Conservation (phyloP, 2,113 vertebrate species). For the Genyomyrus donnyi region DNA sequence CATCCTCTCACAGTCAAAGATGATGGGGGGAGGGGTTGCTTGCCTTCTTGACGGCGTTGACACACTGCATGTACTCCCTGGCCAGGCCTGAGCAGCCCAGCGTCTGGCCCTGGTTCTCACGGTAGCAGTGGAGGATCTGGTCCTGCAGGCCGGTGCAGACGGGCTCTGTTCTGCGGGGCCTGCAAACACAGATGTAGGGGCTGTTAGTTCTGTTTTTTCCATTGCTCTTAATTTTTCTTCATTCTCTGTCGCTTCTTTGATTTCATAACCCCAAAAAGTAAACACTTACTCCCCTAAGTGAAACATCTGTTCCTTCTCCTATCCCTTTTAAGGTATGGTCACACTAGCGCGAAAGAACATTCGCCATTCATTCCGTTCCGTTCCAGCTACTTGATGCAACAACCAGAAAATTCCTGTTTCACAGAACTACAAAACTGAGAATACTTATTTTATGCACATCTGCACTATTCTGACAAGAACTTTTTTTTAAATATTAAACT, state of each 20-base stretch:
- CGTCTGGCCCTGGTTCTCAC: slow-evolving; percentile 65
- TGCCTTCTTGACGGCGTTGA: slow-evolving; percentile 80
- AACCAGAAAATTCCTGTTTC: not conserved
- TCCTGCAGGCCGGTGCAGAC: slow-evolving; percentile 73
- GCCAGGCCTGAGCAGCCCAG: slow-evolving; percentile 80
- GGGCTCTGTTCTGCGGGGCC: slow-evolving; percentile 62
- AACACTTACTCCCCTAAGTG: not conserved
- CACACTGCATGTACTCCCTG: slow-evolving; percentile 80
- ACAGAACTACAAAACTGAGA: not conserved
- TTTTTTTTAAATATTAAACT: not conserved
- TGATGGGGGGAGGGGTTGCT: not conserved
- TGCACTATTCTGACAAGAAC: not conserved
- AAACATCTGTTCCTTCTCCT: not conserved
- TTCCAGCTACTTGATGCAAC: not conserved
- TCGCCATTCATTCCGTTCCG: not conserved
- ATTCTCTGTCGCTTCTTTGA: not conserved
- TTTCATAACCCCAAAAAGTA: not conserved
- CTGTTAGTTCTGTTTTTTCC: not conserved
- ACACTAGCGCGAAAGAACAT: not conserved
- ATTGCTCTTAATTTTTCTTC: not conserved
- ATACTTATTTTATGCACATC: not conserved
- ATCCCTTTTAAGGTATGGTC: not conserved
- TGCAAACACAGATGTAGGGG: slow-evolving; percentile 34
- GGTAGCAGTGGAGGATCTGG: slow-evolving; percentile 81
- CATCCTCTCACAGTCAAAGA: not conserved